Base-by-base conservation (phyloP, 2,888 invertebrate species). In the Archips crataeganus region DNA sequence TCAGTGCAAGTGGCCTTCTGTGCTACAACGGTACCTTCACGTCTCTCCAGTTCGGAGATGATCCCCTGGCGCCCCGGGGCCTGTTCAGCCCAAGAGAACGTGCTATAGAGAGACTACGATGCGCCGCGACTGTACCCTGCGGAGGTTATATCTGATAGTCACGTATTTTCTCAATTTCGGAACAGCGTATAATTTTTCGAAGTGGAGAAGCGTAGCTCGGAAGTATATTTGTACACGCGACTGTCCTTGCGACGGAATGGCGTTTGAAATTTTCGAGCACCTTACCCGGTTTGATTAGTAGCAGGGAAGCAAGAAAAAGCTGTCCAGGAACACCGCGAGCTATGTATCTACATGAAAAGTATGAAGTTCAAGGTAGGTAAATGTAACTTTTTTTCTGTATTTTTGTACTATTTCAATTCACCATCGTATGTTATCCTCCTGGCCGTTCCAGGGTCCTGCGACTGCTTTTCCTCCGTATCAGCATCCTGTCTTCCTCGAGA, bases 11-110 rank as follows among this genome's bases (percentile, higher is more conserved):
- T 51, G 75, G 84, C 23, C 77, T 93, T 54, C 75, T 93, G 23
- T 94, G 94, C 77, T 93, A 87, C 75, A 93, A 94, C 76, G 91
- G 93, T 2, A 91, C 93, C 3, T 84, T 90, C 75, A 84, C 84
- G 5, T 80, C 83, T 71, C 80, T 76, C 68, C 75, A 78, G n/a
- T 83, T 84, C 73, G 89, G 88, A n/a, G 84, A 87, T 15, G 94
- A 94, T 78, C 93, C 92, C 51, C 75, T 93, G 36, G 59, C 76
- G 1, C 77, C 72, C 23, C 79, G 75, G 54, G 82, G 81, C 59
- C 59, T 84, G 64, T 88, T 87, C 65, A 75, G 70, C 0, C 79
- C 79, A 8, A 79, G 75, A 66, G 76, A 75, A 34, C 77, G 62
- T 71, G 71, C 71, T 32, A 67, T 82, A 8, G 80, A 85, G 23